Percentiles rank a stretch among this genome's conserved stretches.
Evolutionary conservation across 2,888 invertebrate genomes (phyloP).

Genomic region (Andrena chrysosceles): DNA sequence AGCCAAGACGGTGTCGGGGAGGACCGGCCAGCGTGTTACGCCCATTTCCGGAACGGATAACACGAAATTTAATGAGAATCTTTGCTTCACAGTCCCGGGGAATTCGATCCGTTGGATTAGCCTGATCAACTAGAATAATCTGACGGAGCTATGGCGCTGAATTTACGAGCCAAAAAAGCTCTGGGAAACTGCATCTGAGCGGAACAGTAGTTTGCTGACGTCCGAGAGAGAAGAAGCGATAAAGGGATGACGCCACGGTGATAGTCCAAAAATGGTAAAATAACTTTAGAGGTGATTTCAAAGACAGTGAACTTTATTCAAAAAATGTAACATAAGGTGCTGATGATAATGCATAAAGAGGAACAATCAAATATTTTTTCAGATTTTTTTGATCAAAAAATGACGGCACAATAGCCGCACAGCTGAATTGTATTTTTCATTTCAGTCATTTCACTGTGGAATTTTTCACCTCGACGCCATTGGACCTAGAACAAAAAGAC

Average conservation of each 20-base stretch:
- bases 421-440: too few species aligned
- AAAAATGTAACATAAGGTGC: too few species aligned
- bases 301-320: too few species aligned
- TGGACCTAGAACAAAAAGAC: too few species aligned
- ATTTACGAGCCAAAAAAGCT: slow-evolving; percentile 35
- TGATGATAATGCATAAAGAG: too few species aligned
- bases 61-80: background rate
- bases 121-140: slow-evolving; percentile 34
- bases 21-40: background rate
- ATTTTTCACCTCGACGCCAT: too few species aligned
- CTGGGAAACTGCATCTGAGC: slow-evolving; percentile 9
- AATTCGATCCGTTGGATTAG: slow-evolving; percentile 6
- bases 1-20: background rate
- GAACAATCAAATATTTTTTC: too few species aligned
- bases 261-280: too few species aligned
- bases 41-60: background rate
- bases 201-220: slow-evolving; percentile 10
- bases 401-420: too few species aligned
- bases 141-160: background rate
- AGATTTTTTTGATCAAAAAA: too few species aligned
- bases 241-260: background rate
- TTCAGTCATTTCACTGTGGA: too few species aligned
- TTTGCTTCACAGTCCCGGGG: background rate
- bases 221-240: background rate
- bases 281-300: too few species aligned